A percentile compares a stretch with the other conserved stretches of the same genome.
These are phyloP conservation scores for Oophaga sylvatica DNA, from an alignment of 2,797 vertebrate species.

Conservation along the genomic window DNA sequence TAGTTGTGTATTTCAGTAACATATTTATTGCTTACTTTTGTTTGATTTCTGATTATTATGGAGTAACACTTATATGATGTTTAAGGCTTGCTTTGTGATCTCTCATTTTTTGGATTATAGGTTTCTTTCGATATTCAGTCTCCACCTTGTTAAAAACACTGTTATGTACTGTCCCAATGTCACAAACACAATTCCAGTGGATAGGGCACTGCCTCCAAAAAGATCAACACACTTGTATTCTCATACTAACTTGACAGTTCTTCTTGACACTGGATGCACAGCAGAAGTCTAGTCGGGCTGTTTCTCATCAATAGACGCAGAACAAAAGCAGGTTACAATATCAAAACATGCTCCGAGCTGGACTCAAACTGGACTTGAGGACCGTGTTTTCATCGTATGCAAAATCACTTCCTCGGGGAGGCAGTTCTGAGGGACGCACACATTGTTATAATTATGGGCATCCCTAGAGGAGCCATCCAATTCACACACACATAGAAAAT, in stretches of 20 bases:
- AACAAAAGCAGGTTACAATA: conserved; percentile 58
- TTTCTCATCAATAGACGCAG: conserved; percentile 53
- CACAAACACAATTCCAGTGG: background rate
- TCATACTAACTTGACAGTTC: too few relatives aligned
- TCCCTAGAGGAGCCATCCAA: conserved; percentile 51
- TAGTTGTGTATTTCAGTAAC: too few relatives aligned
- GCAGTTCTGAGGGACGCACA: conserved; percentile 54
- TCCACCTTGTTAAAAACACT: too few relatives aligned
- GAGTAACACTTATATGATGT: too few relatives aligned
- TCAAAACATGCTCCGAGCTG: conserved; percentile 15
- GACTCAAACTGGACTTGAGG: conserved; percentile 41
- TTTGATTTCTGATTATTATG: too few relatives aligned
- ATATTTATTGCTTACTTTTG: too few relatives aligned
- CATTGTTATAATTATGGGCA: conserved; percentile 56
- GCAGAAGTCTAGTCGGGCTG: conserved; percentile 19
- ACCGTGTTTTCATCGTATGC: conserved; percentile 37
- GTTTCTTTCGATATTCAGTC: too few relatives aligned
- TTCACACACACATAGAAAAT: conserved; percentile 57
- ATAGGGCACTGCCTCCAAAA: background rate
- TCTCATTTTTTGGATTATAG: too few relatives aligned
- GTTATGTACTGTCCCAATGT: background rate
- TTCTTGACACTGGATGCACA: background rate
- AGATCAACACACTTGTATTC: background rate
- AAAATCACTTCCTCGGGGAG: conserved; percentile 60
- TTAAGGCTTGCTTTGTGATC: too few relatives aligned